Evolutionary conservation across 2,113 vertebrate genomes (phyloP), one percentile per base, ranked within the genome.

Genomic region (Typhlomys cinereus): DNA sequence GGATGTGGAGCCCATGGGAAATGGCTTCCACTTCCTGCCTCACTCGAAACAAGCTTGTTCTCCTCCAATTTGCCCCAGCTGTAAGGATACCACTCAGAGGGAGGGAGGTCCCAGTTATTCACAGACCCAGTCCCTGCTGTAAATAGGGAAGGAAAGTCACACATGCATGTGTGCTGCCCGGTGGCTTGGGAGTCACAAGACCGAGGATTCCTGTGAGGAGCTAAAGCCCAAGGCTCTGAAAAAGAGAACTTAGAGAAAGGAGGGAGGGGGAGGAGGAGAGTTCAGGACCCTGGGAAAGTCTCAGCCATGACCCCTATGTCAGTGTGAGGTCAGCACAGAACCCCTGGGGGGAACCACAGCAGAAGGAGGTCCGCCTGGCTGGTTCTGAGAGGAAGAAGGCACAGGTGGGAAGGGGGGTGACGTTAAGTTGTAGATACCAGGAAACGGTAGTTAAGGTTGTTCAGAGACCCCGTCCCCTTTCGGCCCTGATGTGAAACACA

Each of bases 21-120:
- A 81, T 82, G 62, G 18, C 48, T 59, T 46, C 70, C 21, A 3
- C 81, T 95, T 95, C 85, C 88, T 62, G 18, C 64, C 57, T 93
- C 64, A 23, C 59, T 94, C 7, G 66, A 94, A 70, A 88, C 62
- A 85, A 46, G 21, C 70, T 57, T 39, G 20, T 61, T 31, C n/a
- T 48, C 85, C 88, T 57, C 71, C 80, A 61, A 46, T 71, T 21
- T 39, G 34, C 39, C 61, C 54, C 73, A 88, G 67, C 69, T 92
- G 7, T 21, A 74, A 76, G 62, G 11, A 9, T 20, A n/a, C 34
- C 67, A 57, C 27, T 66, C 23, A 67, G 89, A 11, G 6, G 25
- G 14, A 36, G 2, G 12, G 5, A 4, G 21, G 64, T 18, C 14
- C 52, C 27, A 2, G 41, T 50, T 73, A 82, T 27, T 34, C 17